Base-by-base conservation (phyloP, 2,888 invertebrate genomes). In the Apotomis betuletana region DNA sequence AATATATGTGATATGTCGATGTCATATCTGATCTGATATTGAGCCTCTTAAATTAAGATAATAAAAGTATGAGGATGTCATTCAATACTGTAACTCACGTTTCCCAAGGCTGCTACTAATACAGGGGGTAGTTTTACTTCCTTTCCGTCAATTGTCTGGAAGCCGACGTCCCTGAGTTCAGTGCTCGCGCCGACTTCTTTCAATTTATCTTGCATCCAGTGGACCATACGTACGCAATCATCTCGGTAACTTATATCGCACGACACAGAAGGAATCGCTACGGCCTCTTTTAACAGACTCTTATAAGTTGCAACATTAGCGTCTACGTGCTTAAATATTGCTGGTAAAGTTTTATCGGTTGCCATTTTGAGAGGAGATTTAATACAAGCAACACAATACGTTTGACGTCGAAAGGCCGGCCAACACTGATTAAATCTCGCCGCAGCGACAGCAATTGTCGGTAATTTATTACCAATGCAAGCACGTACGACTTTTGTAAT, bases 251-350 rank as follows among this genome's bases (percentile, higher is more conserved):
- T 96, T 4, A 96, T 95, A 96, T 97, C 98, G 83, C 97, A 96
- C 38, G 99, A 99, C n/a, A 99, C 98, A 5, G 98, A 98, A 79
- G 97, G 96, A 82, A 99, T 99, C 3, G 97, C 97, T 41, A 99
- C 98, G 1, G 97, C 97, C 83, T 98, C 97, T 69, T 95, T 94
- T 71, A 99, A 92, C 75, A 95, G 95, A 62, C 95, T 92, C 74
- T 99, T 96, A 85, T 97, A 99, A 68, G 94, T 94, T 3, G 89
- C 86, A 83, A 96, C 95, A 85, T 98, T 96, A 62, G 94, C 90
- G 83, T 99, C 98, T 74, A 99, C 96, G 81, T 96, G 95, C 59
- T 97, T 97, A 79, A 94, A 94, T 75, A 94, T 79, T 77, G 90
- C 85, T 38, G 91, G 87, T 73, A 92, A 85, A 67, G 83, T 81